phyloP scores from a whole-genome alignment of 2,797 vertebrate species.

The Manis crassicaudata region DNA sequence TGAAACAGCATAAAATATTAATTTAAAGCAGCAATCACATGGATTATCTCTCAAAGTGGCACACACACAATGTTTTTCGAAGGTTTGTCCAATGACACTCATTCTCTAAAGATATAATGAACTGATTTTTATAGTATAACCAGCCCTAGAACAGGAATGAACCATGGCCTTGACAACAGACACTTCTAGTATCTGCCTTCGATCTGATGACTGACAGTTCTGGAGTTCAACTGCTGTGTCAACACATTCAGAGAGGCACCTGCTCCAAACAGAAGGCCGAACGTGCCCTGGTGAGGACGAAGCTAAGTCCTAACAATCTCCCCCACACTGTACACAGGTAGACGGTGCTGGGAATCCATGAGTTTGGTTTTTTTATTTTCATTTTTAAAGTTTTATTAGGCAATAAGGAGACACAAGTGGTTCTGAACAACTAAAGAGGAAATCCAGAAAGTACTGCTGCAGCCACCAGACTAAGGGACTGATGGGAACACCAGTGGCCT shows the following conservation, averaged over 20 bases:
- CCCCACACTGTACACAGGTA: rapidly evolving
- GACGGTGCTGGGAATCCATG: neutral
- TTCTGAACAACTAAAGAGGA: neutral
- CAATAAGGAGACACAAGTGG: neutral
- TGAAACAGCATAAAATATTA: constrained; percentile 54
- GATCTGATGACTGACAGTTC: neutral
- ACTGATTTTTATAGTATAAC: neutral
- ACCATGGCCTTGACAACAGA: rapidly evolving
- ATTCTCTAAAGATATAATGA: rapidly evolving
- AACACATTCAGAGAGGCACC: rapidly evolving
- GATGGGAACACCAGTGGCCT: neutral
- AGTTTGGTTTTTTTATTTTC: neutral
- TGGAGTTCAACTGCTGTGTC: rapidly evolving
- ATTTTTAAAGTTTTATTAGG: neutral
- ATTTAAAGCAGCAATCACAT: neutral
- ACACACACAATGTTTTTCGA: rapidly evolving
- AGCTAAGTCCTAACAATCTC: rapidly evolving
- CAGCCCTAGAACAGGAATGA: rapidly evolving
- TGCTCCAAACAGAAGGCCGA: neutral
- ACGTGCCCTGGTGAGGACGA: neutral
- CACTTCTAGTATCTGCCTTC: rapidly evolving
- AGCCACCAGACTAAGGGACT: neutral
- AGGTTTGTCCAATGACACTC: rapidly evolving
- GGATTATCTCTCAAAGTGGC: neutral
- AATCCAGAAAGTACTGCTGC: rapidly evolving